Base-by-base conservation (phyloP, 2,113 vertebrate genomes). In the Oreotrochilus melanogaster region DNA sequence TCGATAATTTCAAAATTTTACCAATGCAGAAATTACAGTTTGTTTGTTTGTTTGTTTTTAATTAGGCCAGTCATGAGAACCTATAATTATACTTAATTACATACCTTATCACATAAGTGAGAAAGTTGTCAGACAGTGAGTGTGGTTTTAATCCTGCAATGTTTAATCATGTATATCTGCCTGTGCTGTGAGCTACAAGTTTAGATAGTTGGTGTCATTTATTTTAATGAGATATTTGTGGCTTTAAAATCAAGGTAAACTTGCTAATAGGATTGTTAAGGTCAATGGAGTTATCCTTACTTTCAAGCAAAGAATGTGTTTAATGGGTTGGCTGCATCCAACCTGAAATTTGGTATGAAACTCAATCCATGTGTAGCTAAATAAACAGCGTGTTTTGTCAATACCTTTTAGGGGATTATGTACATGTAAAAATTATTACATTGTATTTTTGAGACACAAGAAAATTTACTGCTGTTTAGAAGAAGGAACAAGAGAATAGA, bases 201-300 rank as follows among this genome's bases (percentile, higher is more conserved):
- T n/a, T 80, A 31, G 58, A 23, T 14, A 66, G 42, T 30, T 21
- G 47, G 21, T 56, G 28, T 39, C 7, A 78, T 89, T 87, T 78
- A 54, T 81, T 95, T 91, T 91, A 94, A 89, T 81, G 69, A 84
- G 56, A 54, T 18, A 22, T 43, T 47, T 51, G 31, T 71, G 65
- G 7, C 33, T 47, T 92, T 81, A 81, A 94, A 92, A 87, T 84
- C 28, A 60, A 86, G 56, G 51, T 75, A 94, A 78, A 91, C 43
- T 21, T 78, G 28, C 10, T 76, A 71, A 86, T 31, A 43, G 37
- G 8, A 82, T 56, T 73, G 33, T 51, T 94, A 94, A 88, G 35
- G 74, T 88, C 58, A 83, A 24, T n/a, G 23, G 37, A 86, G 39
- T 67, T 91, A 86, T 53, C 30, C 43, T 39, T 60, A 27, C 10